Evolutionary conservation across 2,113 vertebrate genomes (phyloP).

Genomic region (Steatornis caripensis): DNA sequence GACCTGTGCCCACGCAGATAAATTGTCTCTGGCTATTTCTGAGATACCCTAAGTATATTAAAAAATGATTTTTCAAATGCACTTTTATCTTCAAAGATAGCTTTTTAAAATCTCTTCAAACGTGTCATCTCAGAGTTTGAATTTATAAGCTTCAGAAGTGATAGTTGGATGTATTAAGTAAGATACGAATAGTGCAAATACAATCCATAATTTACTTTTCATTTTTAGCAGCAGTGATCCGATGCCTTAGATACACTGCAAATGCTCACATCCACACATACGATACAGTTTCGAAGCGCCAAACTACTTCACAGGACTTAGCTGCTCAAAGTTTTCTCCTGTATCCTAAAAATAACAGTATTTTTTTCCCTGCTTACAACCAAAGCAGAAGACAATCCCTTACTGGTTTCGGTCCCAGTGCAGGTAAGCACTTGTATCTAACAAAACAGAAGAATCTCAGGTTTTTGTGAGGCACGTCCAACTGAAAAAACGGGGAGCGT

Average conservation of each 20-base stretch:
- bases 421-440: not conserved
- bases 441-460: not conserved
- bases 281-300: not conserved
- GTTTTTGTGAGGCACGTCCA: not conserved
- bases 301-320: not conserved
- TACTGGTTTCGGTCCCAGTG: not conserved
- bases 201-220: not conserved
- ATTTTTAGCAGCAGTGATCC: not conserved
- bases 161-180: not conserved
- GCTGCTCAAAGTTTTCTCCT: not conserved
- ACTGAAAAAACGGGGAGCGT: not conserved
- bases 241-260: not conserved
- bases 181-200: not conserved
- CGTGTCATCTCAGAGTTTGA: not conserved
- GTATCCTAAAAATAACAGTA: not conserved
- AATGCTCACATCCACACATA: not conserved
- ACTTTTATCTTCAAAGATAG: not conserved
- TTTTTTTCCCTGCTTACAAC: not conserved
- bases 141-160: slow-evolving; percentile 18
- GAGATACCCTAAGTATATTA: not conserved
- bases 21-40: slow-evolving; percentile 5
- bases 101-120: slow-evolving; percentile 46
- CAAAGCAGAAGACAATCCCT: not conserved
- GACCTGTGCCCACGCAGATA: slow-evolving; percentile 15
- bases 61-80: slow-evolving; percentile 6